These are phyloP conservation scores for Apostichopus parvimensis DNA, from an alignment of 35 echinoderm and acorn worm genomes.

Conservation along the genomic window DNA sequence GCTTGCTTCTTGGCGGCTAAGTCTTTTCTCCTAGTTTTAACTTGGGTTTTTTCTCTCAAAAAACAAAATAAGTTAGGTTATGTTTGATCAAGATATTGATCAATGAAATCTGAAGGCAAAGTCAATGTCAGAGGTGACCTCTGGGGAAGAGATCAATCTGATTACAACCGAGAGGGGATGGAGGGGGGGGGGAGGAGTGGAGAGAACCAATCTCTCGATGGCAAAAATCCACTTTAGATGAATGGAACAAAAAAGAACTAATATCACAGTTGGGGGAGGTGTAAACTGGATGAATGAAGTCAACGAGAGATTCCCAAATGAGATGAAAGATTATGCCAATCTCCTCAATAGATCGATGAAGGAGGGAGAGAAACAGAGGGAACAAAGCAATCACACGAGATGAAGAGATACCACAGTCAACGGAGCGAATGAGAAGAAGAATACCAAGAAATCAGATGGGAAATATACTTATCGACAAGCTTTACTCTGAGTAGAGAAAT, in stretches of 20 bases:
- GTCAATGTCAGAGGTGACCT: not conserved
- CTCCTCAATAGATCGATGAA: too few species aligned
- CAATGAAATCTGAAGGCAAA: not conserved
- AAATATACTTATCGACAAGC: too few species aligned
- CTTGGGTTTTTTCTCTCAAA: not conserved
- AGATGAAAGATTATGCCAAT: not conserved
- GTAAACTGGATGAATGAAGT: not conserved
- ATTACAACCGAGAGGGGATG: not conserved
- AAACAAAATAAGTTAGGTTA: conserved; percentile 7
- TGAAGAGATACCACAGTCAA: not conserved
- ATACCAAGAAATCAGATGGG: too few species aligned
- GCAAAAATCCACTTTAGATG: not conserved
- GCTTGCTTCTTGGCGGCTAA: not conserved
- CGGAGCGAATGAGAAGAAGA: too few species aligned
- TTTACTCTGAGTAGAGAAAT: too few species aligned
- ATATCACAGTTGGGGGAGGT: not conserved
- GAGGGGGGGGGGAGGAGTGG: not conserved
- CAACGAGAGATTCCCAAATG: not conserved
- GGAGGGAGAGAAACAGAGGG: too few species aligned
- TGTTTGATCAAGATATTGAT: conserved; percentile 32
- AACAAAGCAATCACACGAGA: not conserved
- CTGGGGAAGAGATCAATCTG: not conserved
- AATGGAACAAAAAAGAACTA: not conserved
- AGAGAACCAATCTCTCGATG: too few species aligned
- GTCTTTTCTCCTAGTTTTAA: not conserved